Conservation (phyloP, 2,888 invertebrate species). For the Ferrisia virgata region DNA sequence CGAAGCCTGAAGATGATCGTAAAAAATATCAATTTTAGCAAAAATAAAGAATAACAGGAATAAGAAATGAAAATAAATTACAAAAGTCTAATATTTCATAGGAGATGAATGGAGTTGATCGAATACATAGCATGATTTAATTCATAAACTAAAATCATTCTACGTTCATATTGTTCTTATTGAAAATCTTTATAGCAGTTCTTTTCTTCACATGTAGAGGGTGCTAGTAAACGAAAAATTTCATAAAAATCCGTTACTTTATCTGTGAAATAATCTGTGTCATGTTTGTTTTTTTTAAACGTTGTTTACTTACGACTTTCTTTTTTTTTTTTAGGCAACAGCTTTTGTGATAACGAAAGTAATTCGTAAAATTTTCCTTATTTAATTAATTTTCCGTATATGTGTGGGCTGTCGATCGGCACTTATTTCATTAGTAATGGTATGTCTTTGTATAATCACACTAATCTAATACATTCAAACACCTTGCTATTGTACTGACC, state of each 20-base stretch:
- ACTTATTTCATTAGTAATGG: not conserved
- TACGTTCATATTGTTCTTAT: no score
- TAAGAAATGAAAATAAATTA: no score
- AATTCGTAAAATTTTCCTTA: not conserved
- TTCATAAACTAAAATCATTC: no score
- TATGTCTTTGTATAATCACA: not conserved
- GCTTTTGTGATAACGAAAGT: slow-evolving; percentile 11
- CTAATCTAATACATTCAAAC: not conserved
- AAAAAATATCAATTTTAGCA: no score
- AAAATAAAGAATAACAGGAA: no score
- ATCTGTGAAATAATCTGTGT: not conserved
- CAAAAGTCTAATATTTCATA: no score
- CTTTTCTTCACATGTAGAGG: no score
- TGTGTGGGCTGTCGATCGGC: not conserved
- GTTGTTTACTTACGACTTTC: slow-evolving; percentile 24
- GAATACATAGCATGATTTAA: no score
- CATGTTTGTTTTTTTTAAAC: slow-evolving; percentile 11
- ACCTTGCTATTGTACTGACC: not conserved
- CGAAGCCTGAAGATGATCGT: no score
- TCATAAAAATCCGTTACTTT: slow-evolving; percentile 17
- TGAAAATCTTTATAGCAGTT: no score
- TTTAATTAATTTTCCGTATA: not conserved
- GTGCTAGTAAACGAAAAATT: not conserved
- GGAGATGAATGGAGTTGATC: no score
- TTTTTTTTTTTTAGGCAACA: slow-evolving; percentile 18